Conservation (phyloP, 2,888 invertebrate species). For the Rhaphigaster nebulosa region DNA sequence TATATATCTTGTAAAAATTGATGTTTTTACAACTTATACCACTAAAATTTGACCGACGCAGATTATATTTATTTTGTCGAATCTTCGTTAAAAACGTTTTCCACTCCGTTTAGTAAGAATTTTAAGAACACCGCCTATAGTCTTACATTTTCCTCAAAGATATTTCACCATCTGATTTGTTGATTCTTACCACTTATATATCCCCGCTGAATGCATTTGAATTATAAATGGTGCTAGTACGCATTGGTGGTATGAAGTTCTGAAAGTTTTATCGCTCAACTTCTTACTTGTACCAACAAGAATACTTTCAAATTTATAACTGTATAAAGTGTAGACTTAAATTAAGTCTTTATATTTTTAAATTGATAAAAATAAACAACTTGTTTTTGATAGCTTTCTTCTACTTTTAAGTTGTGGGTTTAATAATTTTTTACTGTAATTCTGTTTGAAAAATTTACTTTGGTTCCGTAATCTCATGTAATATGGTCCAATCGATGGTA, state of each 20-base stretch:
- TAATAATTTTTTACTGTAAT: too few relatives aligned
- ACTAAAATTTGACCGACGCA: background rate
- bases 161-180: background rate
- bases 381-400: too few relatives aligned
- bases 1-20: too few relatives aligned
- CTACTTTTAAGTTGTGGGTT: too few relatives aligned
- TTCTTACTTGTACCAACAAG: background rate
- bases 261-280: background rate
- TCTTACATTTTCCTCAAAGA: background rate
- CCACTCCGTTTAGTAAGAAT: background rate
- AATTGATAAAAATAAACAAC: too few relatives aligned
- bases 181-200: background rate
- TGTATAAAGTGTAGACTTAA: too few relatives aligned
- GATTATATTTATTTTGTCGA: background rate
- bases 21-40: background rate
- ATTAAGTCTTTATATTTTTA: too few relatives aligned
- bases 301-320: background rate
- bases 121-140: background rate
- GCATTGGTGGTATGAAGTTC: background rate
- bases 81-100: background rate
- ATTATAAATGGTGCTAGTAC: background rate
- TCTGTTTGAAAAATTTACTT: too few relatives aligned
- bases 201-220: background rate
- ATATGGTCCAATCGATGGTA: too few relatives aligned
- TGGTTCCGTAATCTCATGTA: too few relatives aligned